phyloP scores from a whole-genome alignment of 1,140 invertebrate species.

The Helicoverpa zea region DNA sequence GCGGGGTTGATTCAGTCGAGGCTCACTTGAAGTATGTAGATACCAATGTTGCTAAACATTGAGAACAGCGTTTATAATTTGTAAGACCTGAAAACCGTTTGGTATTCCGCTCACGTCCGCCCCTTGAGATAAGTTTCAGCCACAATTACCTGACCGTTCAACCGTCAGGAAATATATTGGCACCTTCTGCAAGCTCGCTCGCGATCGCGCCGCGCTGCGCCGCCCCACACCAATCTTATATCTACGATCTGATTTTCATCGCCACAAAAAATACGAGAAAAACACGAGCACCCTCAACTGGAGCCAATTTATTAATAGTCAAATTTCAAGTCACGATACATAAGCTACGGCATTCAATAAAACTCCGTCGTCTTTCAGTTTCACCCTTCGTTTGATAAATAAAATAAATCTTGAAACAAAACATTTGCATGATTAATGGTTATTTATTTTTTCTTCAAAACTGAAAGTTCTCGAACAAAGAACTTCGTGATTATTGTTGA shows the following conservation, averaged over 20 bases:
- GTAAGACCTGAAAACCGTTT: slow-evolving; percentile 71
- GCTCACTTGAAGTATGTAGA: slow-evolving; percentile 7
- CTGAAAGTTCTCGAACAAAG: slow-evolving; percentile 69
- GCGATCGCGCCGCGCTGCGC: slow-evolving; percentile 49
- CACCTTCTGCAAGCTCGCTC: slow-evolving; percentile 74
- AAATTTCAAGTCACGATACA: slow-evolving; percentile 50
- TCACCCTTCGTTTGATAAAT: slow-evolving; percentile 55
- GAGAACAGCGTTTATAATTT: slow-evolving; percentile 78
- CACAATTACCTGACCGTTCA: slow-evolving; percentile 86
- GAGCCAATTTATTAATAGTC: slow-evolving; percentile 54
- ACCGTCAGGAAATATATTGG: slow-evolving; percentile 85
- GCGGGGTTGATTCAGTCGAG: slow-evolving; percentile 4
- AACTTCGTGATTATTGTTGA: slow-evolving; percentile 80
- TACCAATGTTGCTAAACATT: slow-evolving; percentile 50
- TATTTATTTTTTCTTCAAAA: slow-evolving; percentile 73
- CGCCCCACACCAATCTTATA: slow-evolving; percentile 64
- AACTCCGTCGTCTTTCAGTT: slow-evolving; percentile 22
- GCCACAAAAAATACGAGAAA: slow-evolving; percentile 52
- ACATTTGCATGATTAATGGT: slow-evolving; percentile 73
- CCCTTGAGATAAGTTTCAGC: slow-evolving; percentile 84
- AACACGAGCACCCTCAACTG: slow-evolving; percentile 7
- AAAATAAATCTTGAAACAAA: slow-evolving; percentile 64
- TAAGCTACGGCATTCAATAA: slow-evolving; percentile 36
- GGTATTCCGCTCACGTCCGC: slow-evolving; percentile 81
- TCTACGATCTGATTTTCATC: slow-evolving; percentile 76